Percentiles rank a stretch among this genome's conserved stretches.
Conservation (phyloP, 1,140 invertebrate genomes). For the Lasaia peninsularis region DNA sequence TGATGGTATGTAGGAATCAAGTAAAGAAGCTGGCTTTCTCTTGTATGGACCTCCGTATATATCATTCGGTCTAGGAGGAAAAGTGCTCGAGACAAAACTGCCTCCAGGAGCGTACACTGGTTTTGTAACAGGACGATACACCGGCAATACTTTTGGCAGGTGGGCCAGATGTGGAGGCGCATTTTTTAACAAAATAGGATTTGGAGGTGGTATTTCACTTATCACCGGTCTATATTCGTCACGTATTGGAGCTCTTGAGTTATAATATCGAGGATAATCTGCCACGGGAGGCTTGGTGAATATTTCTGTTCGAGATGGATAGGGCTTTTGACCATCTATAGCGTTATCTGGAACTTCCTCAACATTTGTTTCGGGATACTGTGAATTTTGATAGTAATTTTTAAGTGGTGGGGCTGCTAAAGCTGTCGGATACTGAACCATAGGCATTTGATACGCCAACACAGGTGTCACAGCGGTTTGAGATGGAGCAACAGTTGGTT, state of each 20-base stretch:
- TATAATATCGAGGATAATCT: slow-evolving; percentile 55
- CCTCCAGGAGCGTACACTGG: slow-evolving; percentile 41
- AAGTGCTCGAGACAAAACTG: slow-evolving; percentile 31
- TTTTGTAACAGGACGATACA: slow-evolving; percentile 50
- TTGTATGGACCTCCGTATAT: slow-evolving; percentile 41
- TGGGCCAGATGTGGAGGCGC: slow-evolving; percentile 55
- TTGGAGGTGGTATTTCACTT: slow-evolving; percentile 54
- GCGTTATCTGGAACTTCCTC: slow-evolving; percentile 45
- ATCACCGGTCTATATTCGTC: slow-evolving; percentile 42
- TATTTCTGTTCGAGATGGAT: slow-evolving; percentile 42
- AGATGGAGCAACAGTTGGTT: slow-evolving; percentile 42
- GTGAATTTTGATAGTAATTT: slow-evolving; percentile 42
- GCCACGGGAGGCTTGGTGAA: slow-evolving; percentile 25
- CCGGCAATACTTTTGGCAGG: slow-evolving; percentile 56
- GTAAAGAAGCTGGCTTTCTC: slow-evolving; percentile 58
- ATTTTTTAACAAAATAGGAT: slow-evolving; percentile 49
- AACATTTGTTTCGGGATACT: slow-evolving; percentile 46
- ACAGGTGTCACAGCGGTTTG: slow-evolving; percentile 45
- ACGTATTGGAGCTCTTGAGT: slow-evolving; percentile 44
- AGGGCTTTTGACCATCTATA: slow-evolving; percentile 41
- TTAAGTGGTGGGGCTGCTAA: slow-evolving; percentile 39
- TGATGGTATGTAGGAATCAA: slow-evolving; percentile 74
- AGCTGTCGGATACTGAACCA: slow-evolving; percentile 47
- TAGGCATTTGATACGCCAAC: slow-evolving; percentile 48
- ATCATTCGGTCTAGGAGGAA: slow-evolving; percentile 40